A percentile compares a stretch with the other conserved stretches of the same genome.
Conservation (phyloP, 2,888 invertebrate genomes). For the Plebejus argus region DNA sequence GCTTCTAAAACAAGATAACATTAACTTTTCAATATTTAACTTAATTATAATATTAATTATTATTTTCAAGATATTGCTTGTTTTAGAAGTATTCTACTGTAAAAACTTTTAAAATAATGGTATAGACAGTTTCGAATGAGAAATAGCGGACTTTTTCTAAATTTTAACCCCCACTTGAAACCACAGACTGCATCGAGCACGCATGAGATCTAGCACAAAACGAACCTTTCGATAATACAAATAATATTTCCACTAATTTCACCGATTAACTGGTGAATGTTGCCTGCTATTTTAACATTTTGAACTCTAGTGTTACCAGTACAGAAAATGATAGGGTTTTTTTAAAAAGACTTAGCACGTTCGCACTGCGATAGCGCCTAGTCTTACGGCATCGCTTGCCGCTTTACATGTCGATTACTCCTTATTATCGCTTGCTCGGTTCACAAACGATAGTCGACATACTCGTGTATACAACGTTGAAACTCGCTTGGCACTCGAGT, state of each 20-base stretch:
- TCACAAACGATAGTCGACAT: constrained; percentile 54
- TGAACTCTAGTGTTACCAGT: constrained; percentile 45
- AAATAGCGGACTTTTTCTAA: constrained; percentile 46
- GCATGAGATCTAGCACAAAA: constrained; percentile 71
- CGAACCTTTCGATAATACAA: constrained; percentile 45
- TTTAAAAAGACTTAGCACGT: constrained; percentile 57
- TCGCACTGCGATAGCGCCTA: constrained; percentile 66
- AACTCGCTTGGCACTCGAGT: not conserved
- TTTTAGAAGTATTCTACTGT: constrained; percentile 13
- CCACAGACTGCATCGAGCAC: constrained; percentile 75
- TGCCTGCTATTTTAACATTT: constrained; percentile 65
- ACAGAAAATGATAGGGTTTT: constrained; percentile 36
- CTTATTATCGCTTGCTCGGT: constrained; percentile 59
- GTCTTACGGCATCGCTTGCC: constrained; percentile 74
- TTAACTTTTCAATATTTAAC: not conserved
- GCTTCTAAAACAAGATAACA: constrained; percentile 7
- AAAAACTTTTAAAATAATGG: constrained; percentile 37
- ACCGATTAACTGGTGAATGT: constrained; percentile 67
- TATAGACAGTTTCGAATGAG: constrained; percentile 26
- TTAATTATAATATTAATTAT: too few relatives aligned
- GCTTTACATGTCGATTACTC: constrained; percentile 70
- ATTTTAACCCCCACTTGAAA: constrained; percentile 67
- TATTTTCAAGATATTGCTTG: not conserved
- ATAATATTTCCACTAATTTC: constrained; percentile 64
- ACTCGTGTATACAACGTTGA: not conserved